Percentiles rank a stretch among this genome's conserved stretches.
Evolutionary conservation across 2,113 vertebrate species (phyloP).

Genomic region (Morone saxatilis): DNA sequence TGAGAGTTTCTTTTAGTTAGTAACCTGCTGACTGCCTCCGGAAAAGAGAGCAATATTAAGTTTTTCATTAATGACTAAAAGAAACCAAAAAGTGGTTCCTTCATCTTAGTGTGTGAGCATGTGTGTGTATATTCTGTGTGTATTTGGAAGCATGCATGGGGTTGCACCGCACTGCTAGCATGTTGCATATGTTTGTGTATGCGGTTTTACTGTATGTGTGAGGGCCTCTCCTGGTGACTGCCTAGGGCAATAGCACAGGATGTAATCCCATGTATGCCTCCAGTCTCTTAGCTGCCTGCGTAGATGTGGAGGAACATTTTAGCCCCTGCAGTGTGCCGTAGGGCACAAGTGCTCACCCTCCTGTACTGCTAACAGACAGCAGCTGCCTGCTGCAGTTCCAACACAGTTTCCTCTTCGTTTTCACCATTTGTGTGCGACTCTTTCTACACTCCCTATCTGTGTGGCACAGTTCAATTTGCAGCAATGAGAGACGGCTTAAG

Average conservation of each 20-base stretch:
- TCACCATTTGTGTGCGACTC: constrained; percentile 44
- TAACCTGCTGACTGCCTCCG: constrained; percentile 61
- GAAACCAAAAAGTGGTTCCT: constrained; percentile 27
- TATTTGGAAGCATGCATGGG: constrained; percentile 41
- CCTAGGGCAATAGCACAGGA: constrained; percentile 79
- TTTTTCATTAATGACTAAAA: constrained; percentile 57
- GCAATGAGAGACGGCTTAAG: constrained; percentile 67
- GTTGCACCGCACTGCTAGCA: constrained; percentile 18
- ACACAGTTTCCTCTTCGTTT: constrained; percentile 43
- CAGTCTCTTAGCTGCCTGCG: constrained; percentile 80
- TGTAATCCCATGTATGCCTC: constrained; percentile 83
- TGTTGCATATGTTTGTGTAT: constrained; percentile 44
- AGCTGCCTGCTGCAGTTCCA: constrained; percentile 52
- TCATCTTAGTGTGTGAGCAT: constrained; percentile 9
- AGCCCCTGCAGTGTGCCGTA: constrained; percentile 85
- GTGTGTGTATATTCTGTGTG: constrained; percentile 24
- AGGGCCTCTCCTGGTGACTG: constrained; percentile 76
- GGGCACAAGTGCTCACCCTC: constrained; percentile 79
- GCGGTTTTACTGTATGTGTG: constrained; percentile 41
- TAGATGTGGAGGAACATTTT: constrained; percentile 83
- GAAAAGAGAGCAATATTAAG: constrained; percentile 50
- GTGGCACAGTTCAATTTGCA: constrained; percentile 66
- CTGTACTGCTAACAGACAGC: constrained; percentile 67
- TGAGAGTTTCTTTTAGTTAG: constrained; percentile 44
- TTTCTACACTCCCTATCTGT: constrained; percentile 38